phyloP scores from a whole-genome alignment of 2,113 vertebrate genomes.

The Odocoileus hemionus region DNA sequence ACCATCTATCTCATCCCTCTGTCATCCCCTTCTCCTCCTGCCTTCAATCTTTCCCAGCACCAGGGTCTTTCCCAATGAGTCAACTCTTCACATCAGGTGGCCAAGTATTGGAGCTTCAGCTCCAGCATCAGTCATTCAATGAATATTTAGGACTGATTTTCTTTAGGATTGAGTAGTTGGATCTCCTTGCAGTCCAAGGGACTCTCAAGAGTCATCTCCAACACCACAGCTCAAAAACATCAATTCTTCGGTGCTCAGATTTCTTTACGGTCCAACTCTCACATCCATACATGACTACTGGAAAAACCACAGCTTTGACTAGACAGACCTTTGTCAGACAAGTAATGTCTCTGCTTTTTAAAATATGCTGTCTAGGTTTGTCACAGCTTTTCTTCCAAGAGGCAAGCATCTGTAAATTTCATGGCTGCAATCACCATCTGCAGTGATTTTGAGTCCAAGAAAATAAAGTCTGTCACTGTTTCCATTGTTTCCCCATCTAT shows the following conservation, averaged over 20 bases:
- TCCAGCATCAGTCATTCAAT: not conserved
- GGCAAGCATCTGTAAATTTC: not conserved
- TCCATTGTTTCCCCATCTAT: not conserved
- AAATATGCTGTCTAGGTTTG: not conserved
- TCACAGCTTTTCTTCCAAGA: not conserved
- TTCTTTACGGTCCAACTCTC: not conserved
- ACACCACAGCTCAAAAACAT: not conserved
- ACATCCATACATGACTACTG: not conserved
- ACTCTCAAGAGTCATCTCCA: not conserved
- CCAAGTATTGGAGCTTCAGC: not conserved
- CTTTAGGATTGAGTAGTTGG: not conserved
- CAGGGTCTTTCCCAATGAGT: not conserved
- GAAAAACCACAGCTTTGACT: not conserved
- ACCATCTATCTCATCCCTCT: not conserved
- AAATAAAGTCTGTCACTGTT: not conserved
- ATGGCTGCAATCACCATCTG: not conserved
- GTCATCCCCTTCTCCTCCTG: not conserved
- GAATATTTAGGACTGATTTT: not conserved
- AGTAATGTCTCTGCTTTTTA: not conserved
- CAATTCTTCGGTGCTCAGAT: not conserved
- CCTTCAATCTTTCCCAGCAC: not conserved
- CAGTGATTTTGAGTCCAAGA: not conserved
- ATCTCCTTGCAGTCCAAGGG: not conserved
- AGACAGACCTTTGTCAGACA: not conserved
- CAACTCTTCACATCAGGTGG: not conserved